Conservation (phyloP, 2,888 invertebrate species). For the Drosophila eohydei region DNA sequence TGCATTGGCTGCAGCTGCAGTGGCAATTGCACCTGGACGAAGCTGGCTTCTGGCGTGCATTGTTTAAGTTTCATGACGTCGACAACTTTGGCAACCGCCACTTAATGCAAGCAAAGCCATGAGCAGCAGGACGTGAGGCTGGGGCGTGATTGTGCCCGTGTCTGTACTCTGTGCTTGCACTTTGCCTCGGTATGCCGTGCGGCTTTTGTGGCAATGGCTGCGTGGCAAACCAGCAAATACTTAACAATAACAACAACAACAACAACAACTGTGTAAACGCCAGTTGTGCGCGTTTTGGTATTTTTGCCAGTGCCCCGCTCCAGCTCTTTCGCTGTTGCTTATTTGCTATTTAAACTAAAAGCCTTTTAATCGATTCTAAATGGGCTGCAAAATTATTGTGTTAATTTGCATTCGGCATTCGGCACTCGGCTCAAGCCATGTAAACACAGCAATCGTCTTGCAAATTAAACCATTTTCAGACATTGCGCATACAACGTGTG, state of each 20-base stretch:
- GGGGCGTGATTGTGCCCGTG: constrained; percentile 18
- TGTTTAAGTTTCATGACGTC: constrained; percentile 74
- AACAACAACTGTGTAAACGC: constrained; percentile 28
- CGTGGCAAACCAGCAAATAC: constrained; percentile 66
- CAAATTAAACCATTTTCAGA: constrained; percentile 3
- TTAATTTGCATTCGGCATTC: constrained; percentile 39
- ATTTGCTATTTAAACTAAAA: constrained; percentile 61
- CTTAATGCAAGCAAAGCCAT: constrained; percentile 68
- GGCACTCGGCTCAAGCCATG: constrained; percentile 11
- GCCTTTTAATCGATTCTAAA: constrained; percentile 77
- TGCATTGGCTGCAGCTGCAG: constrained; percentile 40
- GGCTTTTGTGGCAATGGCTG: constrained; percentile 69
- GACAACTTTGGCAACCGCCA: constrained; percentile 76
- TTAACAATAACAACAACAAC: constrained; percentile 32
- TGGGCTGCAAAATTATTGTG: constrained; percentile 68
- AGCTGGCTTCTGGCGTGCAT: constrained; percentile 50
- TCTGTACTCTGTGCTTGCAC: constrained; percentile 50
- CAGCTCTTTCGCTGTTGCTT: not conserved
- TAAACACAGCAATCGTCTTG: constrained; percentile 31
- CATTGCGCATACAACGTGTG: constrained; percentile 15
- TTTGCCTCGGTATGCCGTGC: constrained; percentile 68
- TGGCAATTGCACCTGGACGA: constrained; percentile 26
- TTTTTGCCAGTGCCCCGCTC: constrained; percentile 27
- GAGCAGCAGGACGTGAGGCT: constrained; percentile 14
- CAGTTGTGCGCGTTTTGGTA: constrained; percentile 41